These are phyloP conservation scores for Diachasma alloeum DNA, from an alignment of 1,140 invertebrate species.

Conservation along the genomic window DNA sequence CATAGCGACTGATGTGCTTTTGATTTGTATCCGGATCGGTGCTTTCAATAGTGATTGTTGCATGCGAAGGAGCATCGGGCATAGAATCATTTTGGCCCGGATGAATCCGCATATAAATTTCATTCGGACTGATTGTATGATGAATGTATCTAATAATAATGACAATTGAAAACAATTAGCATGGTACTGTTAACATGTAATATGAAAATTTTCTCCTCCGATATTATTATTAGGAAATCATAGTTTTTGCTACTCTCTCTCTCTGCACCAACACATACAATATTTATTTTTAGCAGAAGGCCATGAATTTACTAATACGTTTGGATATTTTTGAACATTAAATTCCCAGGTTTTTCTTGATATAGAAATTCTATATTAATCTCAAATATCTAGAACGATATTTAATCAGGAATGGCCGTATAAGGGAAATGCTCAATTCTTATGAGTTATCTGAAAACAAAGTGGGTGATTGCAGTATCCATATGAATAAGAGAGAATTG, in stretches of 20 bases:
- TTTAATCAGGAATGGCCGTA: slow-evolving; percentile 49
- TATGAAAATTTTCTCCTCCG: slow-evolving; percentile 6
- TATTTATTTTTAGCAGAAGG: slow-evolving; percentile 38
- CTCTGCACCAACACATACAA: slow-evolving; percentile 17
- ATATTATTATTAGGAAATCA: slow-evolving; percentile 39
- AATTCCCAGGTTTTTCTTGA: neutral
- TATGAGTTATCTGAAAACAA: too few relatives aligned
- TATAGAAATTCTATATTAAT: neutral
- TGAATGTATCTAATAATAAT: slow-evolving; percentile 69
- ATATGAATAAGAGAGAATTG: neutral
- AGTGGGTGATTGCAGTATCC: too few relatives aligned
- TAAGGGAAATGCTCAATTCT: slow-evolving; percentile 40
- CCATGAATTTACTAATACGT: slow-evolving; percentile 14
- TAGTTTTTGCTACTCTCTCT: neutral
- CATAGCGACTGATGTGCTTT: slow-evolving; percentile 76
- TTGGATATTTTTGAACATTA: neutral
- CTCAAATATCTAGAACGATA: neutral
- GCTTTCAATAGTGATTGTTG: slow-evolving; percentile 73
- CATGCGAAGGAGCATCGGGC: slow-evolving; percentile 72
- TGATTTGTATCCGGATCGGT: slow-evolving; percentile 72
- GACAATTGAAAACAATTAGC: neutral
- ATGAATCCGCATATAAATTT: slow-evolving; percentile 76
- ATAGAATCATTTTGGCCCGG: slow-evolving; percentile 68
- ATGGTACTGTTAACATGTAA: neutral
- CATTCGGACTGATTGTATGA: slow-evolving; percentile 73